Conservation (phyloP, 2,888 invertebrate genomes). For the Ichneumon xanthorius region DNA sequence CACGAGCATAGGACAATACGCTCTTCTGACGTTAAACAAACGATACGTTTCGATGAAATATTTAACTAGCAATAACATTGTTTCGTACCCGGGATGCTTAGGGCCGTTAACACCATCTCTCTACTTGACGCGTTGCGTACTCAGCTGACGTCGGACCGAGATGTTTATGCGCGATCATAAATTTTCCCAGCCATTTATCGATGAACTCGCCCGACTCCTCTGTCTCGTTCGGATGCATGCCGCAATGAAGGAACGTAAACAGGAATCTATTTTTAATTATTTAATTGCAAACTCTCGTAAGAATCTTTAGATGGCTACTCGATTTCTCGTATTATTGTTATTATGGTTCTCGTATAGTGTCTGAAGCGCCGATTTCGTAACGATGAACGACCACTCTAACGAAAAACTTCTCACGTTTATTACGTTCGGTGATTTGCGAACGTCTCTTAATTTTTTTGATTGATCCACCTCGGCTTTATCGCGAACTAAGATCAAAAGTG, state of each 20-base stretch:
- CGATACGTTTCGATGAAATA: conserved; percentile 13
- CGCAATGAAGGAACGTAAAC: conserved; percentile 23
- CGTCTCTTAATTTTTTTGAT: not conserved
- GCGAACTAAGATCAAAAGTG: not conserved
- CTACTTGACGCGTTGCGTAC: conserved; percentile 49
- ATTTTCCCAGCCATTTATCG: conserved; percentile 57
- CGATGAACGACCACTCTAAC: not conserved
- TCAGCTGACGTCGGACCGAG: conserved; percentile 37
- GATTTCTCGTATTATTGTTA: conserved; percentile 4
- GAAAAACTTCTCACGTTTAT: not conserved
- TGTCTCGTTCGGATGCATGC: conserved; percentile 1
- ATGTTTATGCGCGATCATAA: conserved; percentile 63
- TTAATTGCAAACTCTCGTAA: conserved; percentile 25
- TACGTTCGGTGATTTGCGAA: not conserved
- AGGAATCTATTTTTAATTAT: conserved; percentile 32
- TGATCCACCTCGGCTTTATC: not conserved
- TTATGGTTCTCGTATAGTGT: not conserved
- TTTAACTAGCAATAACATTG: conserved; percentile 48
- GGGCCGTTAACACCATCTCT: conserved; percentile 58
- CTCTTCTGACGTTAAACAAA: conserved; percentile 1
- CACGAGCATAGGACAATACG: not conserved
- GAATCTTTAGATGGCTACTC: conserved; percentile 14
- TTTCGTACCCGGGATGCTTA: conserved; percentile 20
- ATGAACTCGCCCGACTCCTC: conserved; percentile 17
- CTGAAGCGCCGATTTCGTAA: conserved; percentile 11